Evolutionary conservation across 1,140 invertebrate genomes (phyloP).

Genomic region (Drosophila nasuta): DNA sequence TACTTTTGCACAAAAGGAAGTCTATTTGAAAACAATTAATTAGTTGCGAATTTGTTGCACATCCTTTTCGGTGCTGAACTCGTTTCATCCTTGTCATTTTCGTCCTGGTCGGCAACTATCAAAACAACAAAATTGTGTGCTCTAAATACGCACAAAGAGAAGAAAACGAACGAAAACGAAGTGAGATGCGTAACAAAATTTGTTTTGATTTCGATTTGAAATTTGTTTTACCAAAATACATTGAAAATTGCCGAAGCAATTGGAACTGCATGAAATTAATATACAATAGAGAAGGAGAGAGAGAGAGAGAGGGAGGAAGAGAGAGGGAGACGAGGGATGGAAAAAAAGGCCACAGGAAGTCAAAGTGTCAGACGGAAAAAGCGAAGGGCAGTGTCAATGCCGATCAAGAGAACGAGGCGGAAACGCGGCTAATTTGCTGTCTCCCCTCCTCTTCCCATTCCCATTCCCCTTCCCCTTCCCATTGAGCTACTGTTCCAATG

Average conservation of each 20-base stretch:
- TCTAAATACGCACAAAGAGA: conserved; percentile 41
- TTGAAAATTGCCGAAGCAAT: conserved; percentile 32
- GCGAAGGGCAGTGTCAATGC: conserved; percentile 43
- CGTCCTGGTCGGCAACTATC: conserved; percentile 53
- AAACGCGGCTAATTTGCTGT: conserved; percentile 78
- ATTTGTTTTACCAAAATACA: conserved; percentile 63
- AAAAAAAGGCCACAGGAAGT: conserved; percentile 80
- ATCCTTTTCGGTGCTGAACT: not conserved
- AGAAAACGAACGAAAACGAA: too few relatives aligned
- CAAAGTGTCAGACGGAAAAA: conserved; percentile 66
- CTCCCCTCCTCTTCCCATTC: conserved; percentile 37
- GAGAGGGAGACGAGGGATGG: conserved; percentile 21
- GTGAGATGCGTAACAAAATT: conserved; percentile 65
- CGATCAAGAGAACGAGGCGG: conserved; percentile 65
- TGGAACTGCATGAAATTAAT: conserved; percentile 58
- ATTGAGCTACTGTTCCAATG: conserved; percentile 1
- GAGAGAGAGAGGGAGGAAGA: not conserved
- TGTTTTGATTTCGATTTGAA: conserved; percentile 77
- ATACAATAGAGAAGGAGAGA: conserved; percentile 21
- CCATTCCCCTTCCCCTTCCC: conserved; percentile 52
- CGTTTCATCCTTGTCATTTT: not conserved
- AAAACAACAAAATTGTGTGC: conserved; percentile 42
- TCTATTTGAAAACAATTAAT: conserved; percentile 28
- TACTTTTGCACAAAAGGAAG: not conserved
- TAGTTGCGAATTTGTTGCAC: not conserved